A percentile compares a stretch with the other conserved stretches of the same genome.
These are phyloP conservation scores for Corythaeola cristata DNA, from an alignment of 2,113 vertebrate species.

Conservation along the genomic window DNA sequence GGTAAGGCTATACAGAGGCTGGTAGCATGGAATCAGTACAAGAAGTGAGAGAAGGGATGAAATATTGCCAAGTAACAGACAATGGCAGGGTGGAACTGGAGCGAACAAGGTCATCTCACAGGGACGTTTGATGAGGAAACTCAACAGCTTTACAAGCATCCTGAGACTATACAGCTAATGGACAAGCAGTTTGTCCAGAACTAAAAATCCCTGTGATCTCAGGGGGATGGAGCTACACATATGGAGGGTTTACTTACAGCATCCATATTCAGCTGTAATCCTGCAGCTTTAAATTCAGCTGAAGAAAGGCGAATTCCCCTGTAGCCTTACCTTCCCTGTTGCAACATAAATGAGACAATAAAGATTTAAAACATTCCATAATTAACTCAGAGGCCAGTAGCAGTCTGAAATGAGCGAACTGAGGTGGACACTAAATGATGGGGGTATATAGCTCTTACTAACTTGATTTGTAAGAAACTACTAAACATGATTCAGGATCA, in stretches of 20 bases:
- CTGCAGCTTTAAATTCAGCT: neutral
- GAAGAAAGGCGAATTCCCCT: neutral
- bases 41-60: neutral
- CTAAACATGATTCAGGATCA: slow-evolving; percentile 14
- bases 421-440: slow-evolving; percentile 2
- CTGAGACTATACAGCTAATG: neutral
- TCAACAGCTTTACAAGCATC: neutral
- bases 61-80: neutral
- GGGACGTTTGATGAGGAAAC: neutral
- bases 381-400: slow-evolving; percentile 3
- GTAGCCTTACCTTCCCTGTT: neutral
- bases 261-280: neutral
- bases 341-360: neutral
- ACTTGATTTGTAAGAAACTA: slow-evolving; percentile 40
- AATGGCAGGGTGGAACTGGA: neutral
- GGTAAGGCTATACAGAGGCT: neutral
- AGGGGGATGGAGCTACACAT: neutral
- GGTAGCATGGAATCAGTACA: neutral
- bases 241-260: neutral
- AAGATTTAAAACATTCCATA: neutral
- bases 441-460: neutral
- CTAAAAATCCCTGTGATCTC: neutral
- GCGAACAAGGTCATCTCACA: neutral
- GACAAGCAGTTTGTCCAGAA: neutral
- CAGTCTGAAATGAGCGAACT: neutral